Conservation (phyloP, 2,888 invertebrate species). For the Euzophera pinguis region DNA sequence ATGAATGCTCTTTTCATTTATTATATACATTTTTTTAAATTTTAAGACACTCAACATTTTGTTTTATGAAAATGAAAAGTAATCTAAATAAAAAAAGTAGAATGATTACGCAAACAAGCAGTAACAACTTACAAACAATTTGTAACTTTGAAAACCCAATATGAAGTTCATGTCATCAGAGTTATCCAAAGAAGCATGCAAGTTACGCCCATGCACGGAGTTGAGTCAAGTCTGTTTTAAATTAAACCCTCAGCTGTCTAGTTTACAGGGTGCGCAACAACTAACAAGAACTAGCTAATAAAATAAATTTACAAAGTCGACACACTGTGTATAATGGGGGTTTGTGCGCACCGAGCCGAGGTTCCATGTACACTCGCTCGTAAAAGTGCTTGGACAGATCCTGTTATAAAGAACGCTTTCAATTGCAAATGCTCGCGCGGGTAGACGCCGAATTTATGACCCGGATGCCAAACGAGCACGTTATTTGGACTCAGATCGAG, state of each 20-base stretch:
- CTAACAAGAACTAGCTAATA: slow-evolving; percentile 24
- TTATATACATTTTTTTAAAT: no score
- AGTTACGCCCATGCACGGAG: slow-evolving; percentile 1
- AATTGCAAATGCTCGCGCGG: slow-evolving; percentile 71
- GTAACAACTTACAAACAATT: neutral
- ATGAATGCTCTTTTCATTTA: no score
- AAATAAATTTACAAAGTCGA: slow-evolving; percentile 26
- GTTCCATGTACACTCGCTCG: slow-evolving; percentile 42
- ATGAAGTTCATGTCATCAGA: neutral
- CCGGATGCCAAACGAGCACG: slow-evolving; percentile 58
- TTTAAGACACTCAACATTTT: no score
- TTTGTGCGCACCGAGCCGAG: slow-evolving; percentile 11
- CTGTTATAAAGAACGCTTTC: slow-evolving; percentile 72
- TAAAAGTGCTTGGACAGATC: slow-evolving; percentile 67
- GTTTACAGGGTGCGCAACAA: slow-evolving; percentile 9
- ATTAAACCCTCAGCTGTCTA: slow-evolving; percentile 12
- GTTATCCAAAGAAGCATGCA: neutral
- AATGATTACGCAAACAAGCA: neutral
- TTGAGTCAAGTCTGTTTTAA: slow-evolving; percentile 9
- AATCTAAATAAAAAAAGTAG: no score
- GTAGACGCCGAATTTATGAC: slow-evolving; percentile 64
- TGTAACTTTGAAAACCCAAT: neutral
- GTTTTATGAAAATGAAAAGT: no score
- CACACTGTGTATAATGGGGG: slow-evolving; percentile 20
- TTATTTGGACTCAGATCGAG: slow-evolving; percentile 61